Percentiles rank a stretch among this genome's conserved stretches.
phyloP scores from a whole-genome alignment of 2,888 invertebrate species.

The Nomada goodeniana region DNA sequence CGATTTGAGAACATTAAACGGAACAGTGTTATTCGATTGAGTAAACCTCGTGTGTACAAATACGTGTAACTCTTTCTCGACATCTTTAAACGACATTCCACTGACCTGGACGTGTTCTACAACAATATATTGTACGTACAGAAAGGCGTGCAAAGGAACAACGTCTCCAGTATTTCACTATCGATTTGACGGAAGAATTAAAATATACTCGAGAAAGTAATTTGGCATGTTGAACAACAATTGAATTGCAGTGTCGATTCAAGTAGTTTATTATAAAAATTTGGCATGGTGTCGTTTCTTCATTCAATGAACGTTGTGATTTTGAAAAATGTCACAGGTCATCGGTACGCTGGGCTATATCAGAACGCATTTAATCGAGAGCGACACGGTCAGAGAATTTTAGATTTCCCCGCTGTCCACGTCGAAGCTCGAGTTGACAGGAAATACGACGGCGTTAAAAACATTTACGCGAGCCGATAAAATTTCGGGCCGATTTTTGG shows the following conservation, averaged over 20 bases:
- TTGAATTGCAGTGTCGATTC: not conserved
- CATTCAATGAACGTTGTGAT: not conserved
- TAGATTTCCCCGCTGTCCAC: not conserved
- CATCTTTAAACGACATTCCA: too few species aligned
- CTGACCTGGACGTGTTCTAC: too few species aligned
- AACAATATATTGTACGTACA: too few species aligned
- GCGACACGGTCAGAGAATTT: not conserved
- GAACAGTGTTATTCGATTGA: too few species aligned
- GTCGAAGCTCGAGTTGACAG: constrained; percentile 11
- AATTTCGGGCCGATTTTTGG: constrained; percentile 4
- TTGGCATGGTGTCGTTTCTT: not conserved
- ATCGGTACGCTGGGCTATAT: not conserved
- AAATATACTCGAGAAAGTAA: too few species aligned
- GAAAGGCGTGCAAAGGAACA: too few species aligned
- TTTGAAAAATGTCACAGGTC: not conserved
- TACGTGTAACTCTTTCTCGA: too few species aligned
- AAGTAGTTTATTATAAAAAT: not conserved
- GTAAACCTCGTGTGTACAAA: too few species aligned
- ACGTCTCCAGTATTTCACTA: too few species aligned
- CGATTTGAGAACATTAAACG: too few species aligned
- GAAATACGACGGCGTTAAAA: constrained; percentile 13
- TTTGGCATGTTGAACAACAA: too few species aligned
- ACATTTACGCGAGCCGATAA: constrained; percentile 14
- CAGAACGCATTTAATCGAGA: not conserved
- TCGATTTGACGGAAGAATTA: too few species aligned